Percentiles rank a stretch among this genome's conserved stretches.
These are phyloP conservation scores for Gastrophryne carolinensis DNA, from an alignment of 2,797 vertebrate genomes.

Conservation along the genomic window DNA sequence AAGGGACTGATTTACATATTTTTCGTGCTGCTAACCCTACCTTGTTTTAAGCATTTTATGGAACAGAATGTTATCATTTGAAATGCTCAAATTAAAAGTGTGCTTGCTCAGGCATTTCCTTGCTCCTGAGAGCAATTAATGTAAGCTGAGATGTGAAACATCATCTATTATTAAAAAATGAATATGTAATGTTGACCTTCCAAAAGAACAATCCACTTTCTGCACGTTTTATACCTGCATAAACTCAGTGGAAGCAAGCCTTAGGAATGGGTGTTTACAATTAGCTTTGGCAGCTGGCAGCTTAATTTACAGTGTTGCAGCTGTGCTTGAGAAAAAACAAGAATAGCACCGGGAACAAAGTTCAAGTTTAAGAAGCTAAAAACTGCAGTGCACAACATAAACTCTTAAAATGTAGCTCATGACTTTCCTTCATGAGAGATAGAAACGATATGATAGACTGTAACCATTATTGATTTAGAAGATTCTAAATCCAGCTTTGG, in stretches of 20 bases:
- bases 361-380: conserved; percentile 3
- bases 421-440: neutral
- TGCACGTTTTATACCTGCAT: conserved; percentile 16
- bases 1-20: too few relatives aligned
- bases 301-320: conserved; percentile 30
- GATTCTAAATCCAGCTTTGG: neutral
- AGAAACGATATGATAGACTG: neutral
- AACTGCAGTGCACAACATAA: conserved; percentile 3
- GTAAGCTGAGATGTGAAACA: conserved; percentile 68
- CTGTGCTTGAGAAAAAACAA: conserved; percentile 19
- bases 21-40: neutral
- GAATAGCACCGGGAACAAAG: conserved; percentile 19
- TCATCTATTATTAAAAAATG: conserved; percentile 75
- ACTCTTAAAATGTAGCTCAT: neutral
- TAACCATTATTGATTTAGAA: conserved; percentile 18
- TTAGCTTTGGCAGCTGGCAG: conserved; percentile 30
- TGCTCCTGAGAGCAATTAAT: conserved; percentile 75
- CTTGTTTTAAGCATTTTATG: conserved; percentile 2
- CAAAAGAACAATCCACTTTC: conserved; percentile 61
- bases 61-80: conserved; percentile 53
- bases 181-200: conserved; percentile 71
- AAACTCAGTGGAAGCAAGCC: conserved; percentile 17
- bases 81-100: conserved; percentile 66
- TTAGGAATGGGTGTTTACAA: conserved; percentile 16
- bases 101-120: conserved; percentile 61